Conservation (phyloP, 2,888 invertebrate genomes). For the Omphaloscelis lunosa region DNA sequence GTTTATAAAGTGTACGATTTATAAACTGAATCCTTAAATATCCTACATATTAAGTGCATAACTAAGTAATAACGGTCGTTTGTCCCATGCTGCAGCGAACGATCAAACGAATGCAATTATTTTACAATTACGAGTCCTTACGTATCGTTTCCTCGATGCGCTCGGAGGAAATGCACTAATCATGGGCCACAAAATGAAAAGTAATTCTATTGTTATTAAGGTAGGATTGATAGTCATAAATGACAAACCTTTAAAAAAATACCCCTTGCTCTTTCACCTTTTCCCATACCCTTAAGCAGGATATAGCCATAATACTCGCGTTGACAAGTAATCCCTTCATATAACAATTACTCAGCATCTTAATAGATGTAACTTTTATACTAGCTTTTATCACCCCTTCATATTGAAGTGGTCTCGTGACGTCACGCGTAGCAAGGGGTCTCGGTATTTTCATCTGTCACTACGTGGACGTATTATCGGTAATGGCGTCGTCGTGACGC, state of each 20-base stretch:
- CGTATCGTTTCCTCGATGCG: no score
- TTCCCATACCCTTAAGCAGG: neutral
- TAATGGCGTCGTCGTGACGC: slow-evolving; percentile 44
- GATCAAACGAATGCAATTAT: no score
- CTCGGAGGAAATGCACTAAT: neutral
- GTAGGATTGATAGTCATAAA: neutral
- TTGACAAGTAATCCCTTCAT: slow-evolving; percentile 2
- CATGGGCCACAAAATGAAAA: neutral
- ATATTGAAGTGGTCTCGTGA: slow-evolving; percentile 28
- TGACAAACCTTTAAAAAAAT: no score
- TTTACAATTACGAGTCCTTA: no score
- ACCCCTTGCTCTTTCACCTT: neutral
- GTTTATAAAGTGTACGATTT: no score
- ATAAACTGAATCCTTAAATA: no score
- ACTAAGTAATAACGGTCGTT: no score
- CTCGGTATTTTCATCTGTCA: slow-evolving; percentile 34
- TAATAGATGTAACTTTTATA: slow-evolving; percentile 40
- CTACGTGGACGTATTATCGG: slow-evolving; percentile 26
- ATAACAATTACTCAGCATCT: slow-evolving; percentile 28
- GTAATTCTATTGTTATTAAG: neutral
- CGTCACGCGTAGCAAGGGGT: slow-evolving; percentile 23
- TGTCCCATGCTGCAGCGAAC: no score
- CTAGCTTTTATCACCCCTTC: slow-evolving; percentile 14
- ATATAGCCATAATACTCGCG: neutral
- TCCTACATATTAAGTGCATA: no score